These are phyloP conservation scores for Pelvicachromis taeniatus DNA, from an alignment of 2,113 vertebrate genomes.

Conservation along the genomic window DNA sequence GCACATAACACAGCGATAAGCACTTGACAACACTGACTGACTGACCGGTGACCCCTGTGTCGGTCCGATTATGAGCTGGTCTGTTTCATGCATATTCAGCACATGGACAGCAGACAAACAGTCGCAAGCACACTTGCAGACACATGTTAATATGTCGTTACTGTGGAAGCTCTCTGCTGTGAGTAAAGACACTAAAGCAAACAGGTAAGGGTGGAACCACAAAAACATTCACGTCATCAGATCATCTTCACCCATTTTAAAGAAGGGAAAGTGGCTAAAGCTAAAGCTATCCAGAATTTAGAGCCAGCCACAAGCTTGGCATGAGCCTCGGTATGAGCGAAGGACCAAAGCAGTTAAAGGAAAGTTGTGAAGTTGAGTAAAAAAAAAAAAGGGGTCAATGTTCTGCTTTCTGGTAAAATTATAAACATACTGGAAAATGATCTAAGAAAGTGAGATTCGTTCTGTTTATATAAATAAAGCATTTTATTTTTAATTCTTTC, in stretches of 20 bases:
- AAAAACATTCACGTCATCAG: neutral
- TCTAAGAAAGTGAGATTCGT: neutral
- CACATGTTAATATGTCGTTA: neutral
- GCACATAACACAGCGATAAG: neutral
- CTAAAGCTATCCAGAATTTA: neutral
- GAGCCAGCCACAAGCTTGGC: fast-evolving
- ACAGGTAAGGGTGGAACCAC: neutral
- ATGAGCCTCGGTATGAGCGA: neutral
- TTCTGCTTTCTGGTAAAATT: neutral
- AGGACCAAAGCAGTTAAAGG: neutral
- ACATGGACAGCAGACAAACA: neutral
- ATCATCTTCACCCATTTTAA: neutral
- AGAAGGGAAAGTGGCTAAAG: neutral
- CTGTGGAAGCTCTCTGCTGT: neutral
- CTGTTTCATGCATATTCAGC: neutral
- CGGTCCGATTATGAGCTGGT: neutral
- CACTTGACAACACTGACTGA: neutral
- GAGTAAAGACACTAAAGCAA: neutral
- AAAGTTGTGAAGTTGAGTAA: neutral
- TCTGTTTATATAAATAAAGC: neutral
- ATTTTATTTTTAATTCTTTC: neutral
- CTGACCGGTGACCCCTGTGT: neutral
- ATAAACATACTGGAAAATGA: neutral
- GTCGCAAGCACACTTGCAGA: fast-evolving
- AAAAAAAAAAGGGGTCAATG: neutral